phyloP scores from a whole-genome alignment of 2,888 invertebrate species.

The Dromius quadrimaculatus region DNA sequence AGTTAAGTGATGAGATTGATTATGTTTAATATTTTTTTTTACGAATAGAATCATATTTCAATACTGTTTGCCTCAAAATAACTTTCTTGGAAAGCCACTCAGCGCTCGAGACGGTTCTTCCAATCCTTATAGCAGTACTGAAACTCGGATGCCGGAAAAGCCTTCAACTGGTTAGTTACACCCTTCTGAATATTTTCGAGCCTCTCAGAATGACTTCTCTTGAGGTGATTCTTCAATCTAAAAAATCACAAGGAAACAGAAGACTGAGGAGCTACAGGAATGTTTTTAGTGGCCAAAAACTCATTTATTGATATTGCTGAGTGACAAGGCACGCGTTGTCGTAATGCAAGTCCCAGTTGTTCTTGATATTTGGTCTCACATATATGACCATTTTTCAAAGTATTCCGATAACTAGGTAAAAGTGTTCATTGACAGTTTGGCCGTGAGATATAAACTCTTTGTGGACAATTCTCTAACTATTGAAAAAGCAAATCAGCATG shows the following conservation, averaged over 20 bases:
- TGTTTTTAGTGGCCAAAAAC: constrained; percentile 44
- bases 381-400: constrained; percentile 34
- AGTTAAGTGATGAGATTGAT: background rate
- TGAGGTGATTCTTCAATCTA: too few relatives aligned
- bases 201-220: too few relatives aligned
- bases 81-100: too few relatives aligned
- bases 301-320: constrained; percentile 39
- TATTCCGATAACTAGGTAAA: constrained; percentile 35
- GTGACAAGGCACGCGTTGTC: constrained; percentile 42
- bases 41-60: background rate
- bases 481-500: constrained; percentile 52
- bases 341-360: constrained; percentile 42
- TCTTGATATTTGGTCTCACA: constrained; percentile 43
- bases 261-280: constrained; percentile 45
- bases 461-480: constrained; percentile 53
- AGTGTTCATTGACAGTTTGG: constrained; percentile 51
- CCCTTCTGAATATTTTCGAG: too few relatives aligned
- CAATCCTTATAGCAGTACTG: too few relatives aligned
- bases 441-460: constrained; percentile 50
- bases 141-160: too few relatives aligned
- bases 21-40: background rate
- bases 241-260: too few relatives aligned
- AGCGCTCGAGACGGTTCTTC: too few relatives aligned
- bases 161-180: too few relatives aligned
- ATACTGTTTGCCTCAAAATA: too few relatives aligned